Conservation (phyloP, 2,797 vertebrate species). For the Pitangus sulphuratus region DNA sequence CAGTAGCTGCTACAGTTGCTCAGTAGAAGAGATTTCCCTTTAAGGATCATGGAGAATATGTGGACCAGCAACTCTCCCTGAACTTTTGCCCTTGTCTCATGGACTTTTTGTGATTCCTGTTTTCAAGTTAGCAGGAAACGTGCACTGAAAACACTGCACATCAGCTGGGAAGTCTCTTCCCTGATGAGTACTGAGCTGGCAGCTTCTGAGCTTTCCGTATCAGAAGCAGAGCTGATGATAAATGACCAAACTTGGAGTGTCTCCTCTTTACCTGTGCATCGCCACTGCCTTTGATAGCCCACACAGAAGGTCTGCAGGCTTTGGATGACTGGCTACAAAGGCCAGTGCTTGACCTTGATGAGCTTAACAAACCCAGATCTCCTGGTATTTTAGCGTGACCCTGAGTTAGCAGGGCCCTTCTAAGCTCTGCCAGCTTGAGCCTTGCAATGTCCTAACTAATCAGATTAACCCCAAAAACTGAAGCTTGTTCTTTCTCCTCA, state of each 20-base stretch:
- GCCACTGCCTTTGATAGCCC: neutral
- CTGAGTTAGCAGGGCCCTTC: neutral
- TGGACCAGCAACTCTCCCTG: slow-evolving; percentile 5
- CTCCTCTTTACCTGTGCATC: neutral
- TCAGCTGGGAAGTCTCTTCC: neutral
- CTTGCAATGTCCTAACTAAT: neutral
- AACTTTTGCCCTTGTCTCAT: neutral
- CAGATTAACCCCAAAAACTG: neutral
- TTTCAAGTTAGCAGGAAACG: neutral
- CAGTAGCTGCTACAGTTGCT: neutral
- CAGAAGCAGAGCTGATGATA: neutral
- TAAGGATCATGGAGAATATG: neutral
- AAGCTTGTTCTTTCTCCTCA: neutral
- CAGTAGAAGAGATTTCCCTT: neutral
- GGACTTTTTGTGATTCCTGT: neutral
- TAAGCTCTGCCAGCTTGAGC: neutral
- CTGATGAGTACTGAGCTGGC: neutral
- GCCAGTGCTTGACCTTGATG: neutral
- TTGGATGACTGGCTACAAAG: neutral
- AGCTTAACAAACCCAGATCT: neutral
- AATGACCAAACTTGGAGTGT: neutral
- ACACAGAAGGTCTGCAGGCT: neutral
- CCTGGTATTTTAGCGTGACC: neutral
- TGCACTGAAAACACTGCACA: neutral
- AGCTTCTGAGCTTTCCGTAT: neutral